Conservation (phyloP, 35 echinoderm and acorn worm species). For the Strongylocentrotus purpuratus region DNA sequence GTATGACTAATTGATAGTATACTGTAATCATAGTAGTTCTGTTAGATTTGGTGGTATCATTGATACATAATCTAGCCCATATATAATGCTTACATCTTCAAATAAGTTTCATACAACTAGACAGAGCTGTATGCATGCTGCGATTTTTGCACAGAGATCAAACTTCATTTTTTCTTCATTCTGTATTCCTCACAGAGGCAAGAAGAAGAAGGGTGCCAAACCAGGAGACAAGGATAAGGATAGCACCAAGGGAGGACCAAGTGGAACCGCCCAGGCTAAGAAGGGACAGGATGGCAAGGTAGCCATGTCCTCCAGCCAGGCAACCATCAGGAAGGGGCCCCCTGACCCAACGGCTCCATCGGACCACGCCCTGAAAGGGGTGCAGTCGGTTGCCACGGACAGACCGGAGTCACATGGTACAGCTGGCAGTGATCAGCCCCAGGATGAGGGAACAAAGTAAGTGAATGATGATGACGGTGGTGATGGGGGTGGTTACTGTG, state of each 20-base stretch:
- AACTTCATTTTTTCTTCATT: not conserved
- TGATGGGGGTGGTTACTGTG: not conserved
- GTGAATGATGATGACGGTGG: not conserved
- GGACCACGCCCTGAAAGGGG: slow-evolving; percentile 87
- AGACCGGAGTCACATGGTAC: slow-evolving; percentile 96
- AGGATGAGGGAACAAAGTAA: slow-evolving; percentile 94
- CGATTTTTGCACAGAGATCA: too few species aligned
- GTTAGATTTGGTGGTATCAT: too few species aligned
- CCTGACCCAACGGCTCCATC: slow-evolving; percentile 72
- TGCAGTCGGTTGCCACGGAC: slow-evolving; percentile 67
- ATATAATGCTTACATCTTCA: too few species aligned
- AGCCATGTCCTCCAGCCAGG: slow-evolving; percentile 65
- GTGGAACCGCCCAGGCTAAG: slow-evolving; percentile 54
- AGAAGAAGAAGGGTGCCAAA: slow-evolving; percentile 80
- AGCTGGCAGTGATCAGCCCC: slow-evolving; percentile 83
- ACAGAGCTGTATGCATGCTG: too few species aligned
- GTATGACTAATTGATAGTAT: too few species aligned
- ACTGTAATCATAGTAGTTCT: too few species aligned
- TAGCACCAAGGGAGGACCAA: slow-evolving; percentile 62
- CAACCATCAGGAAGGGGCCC: slow-evolving; percentile 67
- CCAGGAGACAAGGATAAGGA: slow-evolving; percentile 91
- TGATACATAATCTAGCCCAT: too few species aligned
- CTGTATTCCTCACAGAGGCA: slow-evolving; percentile 40
- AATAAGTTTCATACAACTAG: too few species aligned
- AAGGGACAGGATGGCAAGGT: slow-evolving; percentile 87